Base-by-base conservation (phyloP, 2,797 vertebrate species). In the Babyrousa celebensis region DNA sequence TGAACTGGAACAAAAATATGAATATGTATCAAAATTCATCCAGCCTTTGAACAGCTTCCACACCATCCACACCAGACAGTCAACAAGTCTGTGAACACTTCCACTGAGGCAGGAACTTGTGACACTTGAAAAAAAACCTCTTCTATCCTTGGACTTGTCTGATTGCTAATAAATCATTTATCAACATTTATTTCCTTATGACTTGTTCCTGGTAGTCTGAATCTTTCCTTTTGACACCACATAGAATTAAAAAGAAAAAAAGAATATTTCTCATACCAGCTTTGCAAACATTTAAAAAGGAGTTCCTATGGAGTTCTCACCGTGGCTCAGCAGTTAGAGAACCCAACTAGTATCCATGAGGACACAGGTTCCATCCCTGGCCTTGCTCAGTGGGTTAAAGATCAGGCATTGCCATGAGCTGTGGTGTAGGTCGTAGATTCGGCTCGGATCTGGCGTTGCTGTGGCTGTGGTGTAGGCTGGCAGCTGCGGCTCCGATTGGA, bases 101-200 rank as follows among this genome's bases (percentile, higher is more conserved):
- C 63, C 43, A 7, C 0, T 1, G 16, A 71, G 12, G 18, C 6
- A 10, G 21, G 14, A 32, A 23, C 32, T 43, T n/a, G 43, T 0
- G 16, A 71, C 40, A 14, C 12, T 27, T 32, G 32, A 48, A 56
- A 71, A 56, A 71, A 70, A 77, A 48, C 17, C 74, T 83, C 62
- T 87, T 58, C 36, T 67, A 16, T 84, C 15, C 71, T 85, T 60
- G 67, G 58, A 84, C 9, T 36, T 77, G 17, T 65, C 77, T 60
- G 23, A 71, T 14, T 84, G 10, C 18, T 63, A 56, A 52, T 67
- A 80, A 48, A 56, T 82, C 27, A 52, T 40, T 87, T 84, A 16
- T 27, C 65, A 52, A 67, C 72, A 52, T 67, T 25, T 25, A 23
- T 88, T 70, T 71, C 40, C 56, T 78, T 78, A 71, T 52, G 15